phyloP scores from a whole-genome alignment of 2,113 vertebrate species.

The Tinamus guttatus region DNA sequence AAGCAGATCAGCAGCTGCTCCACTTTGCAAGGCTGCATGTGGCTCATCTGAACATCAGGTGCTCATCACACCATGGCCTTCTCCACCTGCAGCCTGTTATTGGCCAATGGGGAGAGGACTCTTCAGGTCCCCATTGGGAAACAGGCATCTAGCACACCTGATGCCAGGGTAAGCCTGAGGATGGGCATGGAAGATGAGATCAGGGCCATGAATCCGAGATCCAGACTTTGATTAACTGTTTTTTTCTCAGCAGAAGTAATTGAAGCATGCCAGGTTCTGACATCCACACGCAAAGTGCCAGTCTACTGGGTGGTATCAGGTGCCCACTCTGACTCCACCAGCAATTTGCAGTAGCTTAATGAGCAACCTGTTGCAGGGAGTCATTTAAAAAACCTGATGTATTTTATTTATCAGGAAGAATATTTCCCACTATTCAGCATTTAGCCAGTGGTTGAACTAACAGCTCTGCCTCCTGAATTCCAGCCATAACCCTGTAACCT shows the following conservation, averaged over 20 bases:
- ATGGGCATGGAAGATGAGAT: not conserved
- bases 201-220: not conserved
- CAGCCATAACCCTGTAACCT: not conserved
- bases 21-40: not conserved
- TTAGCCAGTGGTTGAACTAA: not conserved
- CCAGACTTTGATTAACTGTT: not conserved
- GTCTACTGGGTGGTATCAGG: not conserved
- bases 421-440: not conserved
- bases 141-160: not conserved
- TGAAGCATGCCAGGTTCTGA: not conserved
- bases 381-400: not conserved
- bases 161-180: not conserved
- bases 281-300: not conserved
- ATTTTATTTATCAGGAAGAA: not conserved
- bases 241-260: not conserved
- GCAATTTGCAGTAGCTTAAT: accelerated
- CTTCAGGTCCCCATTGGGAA: not conserved
- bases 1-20: not conserved
- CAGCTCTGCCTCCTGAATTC: not conserved
- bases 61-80: not conserved
- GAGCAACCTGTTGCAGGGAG: accelerated
- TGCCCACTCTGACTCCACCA: not conserved
- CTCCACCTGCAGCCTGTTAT: not conserved
- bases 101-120: not conserved
- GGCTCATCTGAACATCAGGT: not conserved